phyloP scores from a whole-genome alignment of 2,113 vertebrate species.

The Macquaria australasica region DNA sequence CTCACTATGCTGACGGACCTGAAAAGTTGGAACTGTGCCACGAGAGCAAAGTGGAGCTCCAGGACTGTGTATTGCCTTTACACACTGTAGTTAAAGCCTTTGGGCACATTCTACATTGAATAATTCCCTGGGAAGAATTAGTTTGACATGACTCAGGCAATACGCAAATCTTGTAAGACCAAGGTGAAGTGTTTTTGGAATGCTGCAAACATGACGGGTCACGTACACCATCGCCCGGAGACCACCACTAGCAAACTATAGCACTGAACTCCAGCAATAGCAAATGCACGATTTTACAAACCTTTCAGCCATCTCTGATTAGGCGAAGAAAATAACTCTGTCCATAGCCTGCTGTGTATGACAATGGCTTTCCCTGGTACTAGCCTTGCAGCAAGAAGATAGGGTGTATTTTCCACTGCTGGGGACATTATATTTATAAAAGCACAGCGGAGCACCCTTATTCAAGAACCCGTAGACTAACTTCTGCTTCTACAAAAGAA shows the following conservation, averaged over 20 bases:
- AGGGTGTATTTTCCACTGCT: background rate
- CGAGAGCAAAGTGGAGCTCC: background rate
- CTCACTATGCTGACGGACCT: background rate
- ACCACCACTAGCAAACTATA: background rate
- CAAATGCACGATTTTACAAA: constrained; percentile 3
- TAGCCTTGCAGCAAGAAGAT: background rate
- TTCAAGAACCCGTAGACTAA: background rate
- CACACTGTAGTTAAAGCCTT: background rate
- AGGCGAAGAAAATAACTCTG: background rate
- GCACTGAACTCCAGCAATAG: background rate
- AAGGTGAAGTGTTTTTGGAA: background rate
- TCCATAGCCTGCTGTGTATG: background rate
- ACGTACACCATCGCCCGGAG: background rate
- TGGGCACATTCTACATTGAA: background rate
- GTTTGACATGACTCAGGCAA: background rate
- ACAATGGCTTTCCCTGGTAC: background rate
- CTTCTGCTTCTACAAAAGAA: background rate
- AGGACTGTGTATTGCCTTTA: background rate
- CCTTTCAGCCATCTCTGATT: background rate
- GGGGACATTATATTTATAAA: background rate
- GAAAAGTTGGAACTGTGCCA: background rate
- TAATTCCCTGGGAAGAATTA: background rate
- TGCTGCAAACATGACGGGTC: background rate
- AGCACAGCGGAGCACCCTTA: background rate
- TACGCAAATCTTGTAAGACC: background rate